These are phyloP conservation scores for Neotoxoptera formosana DNA, from an alignment of 1,140 invertebrate genomes.

Conservation along the genomic window DNA sequence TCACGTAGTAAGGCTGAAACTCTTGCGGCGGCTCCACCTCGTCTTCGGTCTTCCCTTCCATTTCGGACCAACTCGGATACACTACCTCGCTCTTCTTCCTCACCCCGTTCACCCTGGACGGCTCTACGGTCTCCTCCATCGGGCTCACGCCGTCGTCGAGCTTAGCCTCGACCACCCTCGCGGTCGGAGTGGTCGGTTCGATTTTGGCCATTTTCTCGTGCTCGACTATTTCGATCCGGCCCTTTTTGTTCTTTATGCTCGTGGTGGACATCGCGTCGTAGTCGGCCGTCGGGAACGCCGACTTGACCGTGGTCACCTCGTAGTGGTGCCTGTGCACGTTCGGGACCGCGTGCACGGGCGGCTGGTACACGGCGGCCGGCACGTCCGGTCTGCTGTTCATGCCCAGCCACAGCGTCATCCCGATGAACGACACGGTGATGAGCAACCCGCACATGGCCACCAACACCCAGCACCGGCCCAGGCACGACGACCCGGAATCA, in stretches of 20 bases:
- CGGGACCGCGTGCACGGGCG: neutral
- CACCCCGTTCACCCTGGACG: constrained; percentile 14
- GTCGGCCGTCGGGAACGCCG: constrained; percentile 53
- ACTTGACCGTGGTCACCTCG: constrained; percentile 48
- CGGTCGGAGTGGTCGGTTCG: constrained; percentile 10
- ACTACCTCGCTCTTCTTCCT: constrained; percentile 58
- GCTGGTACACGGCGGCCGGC: constrained; percentile 21
- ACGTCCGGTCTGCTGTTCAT: constrained; percentile 56
- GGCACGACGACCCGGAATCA: constrained; percentile 53
- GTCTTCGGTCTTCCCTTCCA: constrained; percentile 38
- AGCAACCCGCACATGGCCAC: constrained; percentile 60
- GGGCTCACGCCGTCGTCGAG: constrained; percentile 48
- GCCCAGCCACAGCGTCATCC: constrained; percentile 61
- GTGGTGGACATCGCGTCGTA: constrained; percentile 54
- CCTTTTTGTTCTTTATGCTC: constrained; percentile 60
- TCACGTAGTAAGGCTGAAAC: constrained; percentile 39
- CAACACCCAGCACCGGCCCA: constrained; percentile 61
- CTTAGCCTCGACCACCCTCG: neutral
- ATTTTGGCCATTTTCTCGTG: constrained; percentile 57
- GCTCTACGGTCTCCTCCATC: constrained; percentile 27
- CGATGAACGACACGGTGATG: constrained; percentile 61
- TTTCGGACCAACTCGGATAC: constrained; percentile 56
- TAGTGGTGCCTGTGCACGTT: constrained; percentile 38
- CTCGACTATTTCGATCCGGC: constrained; percentile 59
- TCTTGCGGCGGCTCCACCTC: constrained; percentile 19